These are phyloP conservation scores for Neuroterus valhalla DNA, from an alignment of 1,140 invertebrate genomes.

Conservation along the genomic window DNA sequence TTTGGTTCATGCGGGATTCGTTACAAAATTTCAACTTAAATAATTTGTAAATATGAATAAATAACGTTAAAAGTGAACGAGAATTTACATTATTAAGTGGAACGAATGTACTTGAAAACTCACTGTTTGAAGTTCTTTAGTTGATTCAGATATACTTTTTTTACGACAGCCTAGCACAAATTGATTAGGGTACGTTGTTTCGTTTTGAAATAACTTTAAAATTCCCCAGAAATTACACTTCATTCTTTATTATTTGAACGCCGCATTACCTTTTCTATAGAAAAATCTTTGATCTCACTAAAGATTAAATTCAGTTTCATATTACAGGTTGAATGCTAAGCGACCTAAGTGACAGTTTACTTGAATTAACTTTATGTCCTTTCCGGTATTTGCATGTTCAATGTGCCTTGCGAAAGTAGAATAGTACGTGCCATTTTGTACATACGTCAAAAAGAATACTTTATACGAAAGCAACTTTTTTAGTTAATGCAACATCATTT, in stretches of 20 bases:
- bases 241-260: no score
- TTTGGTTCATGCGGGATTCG: conserved; percentile 56
- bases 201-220: no score
- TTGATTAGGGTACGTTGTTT: no score
- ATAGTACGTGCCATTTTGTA: conserved; percentile 74
- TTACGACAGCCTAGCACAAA: not conserved
- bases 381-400: conserved; percentile 34
- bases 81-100: conserved; percentile 56
- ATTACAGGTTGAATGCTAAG: not conserved
- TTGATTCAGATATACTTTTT: not conserved
- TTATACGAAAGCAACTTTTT: conserved; percentile 50
- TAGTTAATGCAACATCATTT: conserved; percentile 35
- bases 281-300: no score
- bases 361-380: conserved; percentile 25
- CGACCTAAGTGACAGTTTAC: conserved; percentile 25
- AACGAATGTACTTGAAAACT: conserved; percentile 65
- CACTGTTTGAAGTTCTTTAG: conserved; percentile 39
- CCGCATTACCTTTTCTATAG: no score
- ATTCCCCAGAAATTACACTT: no score
- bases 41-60: conserved; percentile 63
- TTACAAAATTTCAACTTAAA: conserved; percentile 54
- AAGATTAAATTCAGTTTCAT: conserved; percentile 28
- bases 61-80: conserved; percentile 49
- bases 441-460: conserved; percentile 58
- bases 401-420: conserved; percentile 52